Evolutionary conservation across 1,140 invertebrate genomes (phyloP).

Genomic region (Melipona quadrifasciata): DNA sequence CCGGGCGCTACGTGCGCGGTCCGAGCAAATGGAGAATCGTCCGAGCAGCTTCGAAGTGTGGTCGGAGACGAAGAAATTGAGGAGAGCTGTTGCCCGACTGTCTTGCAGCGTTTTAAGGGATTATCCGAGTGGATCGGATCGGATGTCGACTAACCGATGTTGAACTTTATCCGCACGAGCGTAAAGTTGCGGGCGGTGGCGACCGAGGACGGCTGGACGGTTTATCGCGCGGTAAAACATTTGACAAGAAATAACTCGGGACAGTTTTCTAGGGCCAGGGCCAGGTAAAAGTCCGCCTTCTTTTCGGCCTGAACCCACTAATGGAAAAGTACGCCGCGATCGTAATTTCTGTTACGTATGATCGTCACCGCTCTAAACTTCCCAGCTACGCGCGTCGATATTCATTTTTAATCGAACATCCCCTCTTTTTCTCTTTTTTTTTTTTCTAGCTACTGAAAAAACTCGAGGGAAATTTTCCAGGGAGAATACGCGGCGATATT

Average conservation of each 20-base stretch:
- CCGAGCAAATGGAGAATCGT: background rate
- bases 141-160: conserved; percentile 22
- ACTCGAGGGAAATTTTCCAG: too few relatives aligned
- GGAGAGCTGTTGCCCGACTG: conserved; percentile 20
- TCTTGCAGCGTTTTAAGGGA: conserved; percentile 49
- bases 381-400: background rate
- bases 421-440: background rate
- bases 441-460: too few relatives aligned
- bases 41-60: background rate
- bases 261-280: background rate
- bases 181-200: conserved; percentile 20
- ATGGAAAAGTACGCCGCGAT: conserved; percentile 32
- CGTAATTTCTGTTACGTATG: background rate
- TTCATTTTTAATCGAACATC: background rate
- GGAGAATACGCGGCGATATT: too few relatives aligned
- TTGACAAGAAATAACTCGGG: conserved; percentile 26
- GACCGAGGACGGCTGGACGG: conserved; percentile 18
- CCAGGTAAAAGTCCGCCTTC: background rate
- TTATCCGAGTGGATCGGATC: conserved; percentile 51
- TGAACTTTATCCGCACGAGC: conserved; percentile 40
- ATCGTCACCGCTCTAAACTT: background rate
- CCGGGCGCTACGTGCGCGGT: background rate
- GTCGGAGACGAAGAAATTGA: conserved; percentile 32
- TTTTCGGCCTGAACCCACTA: background rate
- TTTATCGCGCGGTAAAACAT: conserved; percentile 18